These are phyloP conservation scores for Archivesica marissinica DNA, from an alignment of 1,140 invertebrate genomes.

Conservation along the genomic window DNA sequence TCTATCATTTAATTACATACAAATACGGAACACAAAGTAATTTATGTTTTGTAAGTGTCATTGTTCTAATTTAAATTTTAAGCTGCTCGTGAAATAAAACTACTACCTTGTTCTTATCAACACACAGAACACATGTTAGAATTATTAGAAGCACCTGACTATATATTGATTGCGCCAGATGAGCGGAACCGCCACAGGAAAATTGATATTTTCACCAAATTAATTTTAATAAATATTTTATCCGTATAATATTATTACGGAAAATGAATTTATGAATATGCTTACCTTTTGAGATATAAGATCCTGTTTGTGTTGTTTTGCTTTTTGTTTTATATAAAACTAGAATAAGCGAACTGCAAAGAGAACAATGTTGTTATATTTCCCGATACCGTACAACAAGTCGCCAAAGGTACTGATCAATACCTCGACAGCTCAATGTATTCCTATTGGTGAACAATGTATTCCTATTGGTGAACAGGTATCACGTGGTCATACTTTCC, in stretches of 20 bases:
- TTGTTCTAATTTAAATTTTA: too few relatives aligned
- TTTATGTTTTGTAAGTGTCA: too few relatives aligned
- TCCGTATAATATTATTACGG: neutral
- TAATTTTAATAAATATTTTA: neutral
- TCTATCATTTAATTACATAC: too few relatives aligned
- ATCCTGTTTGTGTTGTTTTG: too few relatives aligned
- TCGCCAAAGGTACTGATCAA: conserved; percentile 24
- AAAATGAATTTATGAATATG: neutral
- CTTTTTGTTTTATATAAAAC: neutral
- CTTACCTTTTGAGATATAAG: neutral
- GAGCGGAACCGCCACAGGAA: neutral
- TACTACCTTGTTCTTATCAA: too few relatives aligned
- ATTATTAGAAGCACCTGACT: too few relatives aligned
- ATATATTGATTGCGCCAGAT: conserved; percentile 24
- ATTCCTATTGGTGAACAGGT: conserved; percentile 15
- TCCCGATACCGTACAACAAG: neutral
- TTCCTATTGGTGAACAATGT: too few relatives aligned
- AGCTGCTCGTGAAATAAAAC: too few relatives aligned
- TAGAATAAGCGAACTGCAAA: neutral
- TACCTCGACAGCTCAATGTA: conserved; percentile 8
- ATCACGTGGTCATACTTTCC: conserved; percentile 22
- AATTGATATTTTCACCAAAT: neutral
- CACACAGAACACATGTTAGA: too few relatives aligned
- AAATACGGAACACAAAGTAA: too few relatives aligned
- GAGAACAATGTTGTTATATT: neutral